Conservation (phyloP, 2,797 vertebrate species). For the Labroides dimidiatus region DNA sequence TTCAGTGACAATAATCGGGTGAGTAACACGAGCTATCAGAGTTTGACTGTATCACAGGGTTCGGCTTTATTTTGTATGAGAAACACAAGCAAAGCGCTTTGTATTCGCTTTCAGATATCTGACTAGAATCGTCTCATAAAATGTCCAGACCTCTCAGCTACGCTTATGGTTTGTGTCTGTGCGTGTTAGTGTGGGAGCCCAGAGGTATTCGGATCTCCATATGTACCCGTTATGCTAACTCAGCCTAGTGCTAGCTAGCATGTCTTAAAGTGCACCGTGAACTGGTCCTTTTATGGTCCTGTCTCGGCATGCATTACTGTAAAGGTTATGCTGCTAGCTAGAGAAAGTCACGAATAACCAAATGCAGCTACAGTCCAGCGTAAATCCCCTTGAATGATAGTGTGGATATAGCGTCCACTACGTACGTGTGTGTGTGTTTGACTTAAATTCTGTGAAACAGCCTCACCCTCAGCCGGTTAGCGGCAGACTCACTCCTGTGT, state of each 20-base stretch:
- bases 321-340: conserved; percentile 7
- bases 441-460: not conserved
- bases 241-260: conserved; percentile 64
- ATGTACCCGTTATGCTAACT: conserved; percentile 63
- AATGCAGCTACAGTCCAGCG: not conserved
- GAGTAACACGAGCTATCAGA: conserved; percentile 59
- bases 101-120: conserved; percentile 12
- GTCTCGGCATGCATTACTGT: conserved; percentile 22
- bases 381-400: not conserved
- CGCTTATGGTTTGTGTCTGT: accelerated
- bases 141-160: not conserved
- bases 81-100: conserved; percentile 22
- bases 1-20: conserved; percentile 72
- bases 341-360: conserved; percentile 5
- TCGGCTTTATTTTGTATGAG: conserved; percentile 49
- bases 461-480: conserved; percentile 32
- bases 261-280: conserved; percentile 40
- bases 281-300: conserved; percentile 71
- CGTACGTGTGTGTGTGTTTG: conserved; percentile 25
- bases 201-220: conserved; percentile 5
- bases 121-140: conserved; percentile 1
- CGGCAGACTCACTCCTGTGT: not conserved
- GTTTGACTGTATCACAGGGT: conserved; percentile 40
- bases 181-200: not conserved
- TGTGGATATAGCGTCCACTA: not conserved